Evolutionary conservation across 2,113 vertebrate species (phyloP).

Genomic region (Microtus ochrogaster): DNA sequence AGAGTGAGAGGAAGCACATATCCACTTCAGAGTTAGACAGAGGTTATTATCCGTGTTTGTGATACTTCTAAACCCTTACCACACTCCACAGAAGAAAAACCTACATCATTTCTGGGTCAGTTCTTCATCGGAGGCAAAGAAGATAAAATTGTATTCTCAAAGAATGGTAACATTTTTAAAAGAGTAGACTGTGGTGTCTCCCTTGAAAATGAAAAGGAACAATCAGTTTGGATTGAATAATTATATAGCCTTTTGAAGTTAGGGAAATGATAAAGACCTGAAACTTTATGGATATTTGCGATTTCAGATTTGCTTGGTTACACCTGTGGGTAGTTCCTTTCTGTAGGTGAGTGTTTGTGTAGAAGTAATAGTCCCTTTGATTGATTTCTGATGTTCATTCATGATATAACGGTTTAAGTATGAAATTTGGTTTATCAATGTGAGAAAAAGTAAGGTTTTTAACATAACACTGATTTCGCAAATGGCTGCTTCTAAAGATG

Average conservation of each 20-base stretch:
- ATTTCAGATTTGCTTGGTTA: background rate
- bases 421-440: background rate
- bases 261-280: background rate
- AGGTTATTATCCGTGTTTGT: background rate
- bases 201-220: background rate
- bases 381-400: background rate
- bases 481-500: background rate
- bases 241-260: background rate
- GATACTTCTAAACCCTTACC: background rate
- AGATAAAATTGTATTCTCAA: background rate
- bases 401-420: background rate
- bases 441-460: background rate
- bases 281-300: background rate
- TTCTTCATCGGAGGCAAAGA: background rate
- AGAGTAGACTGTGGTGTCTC: background rate
- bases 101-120: background rate
- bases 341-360: background rate
- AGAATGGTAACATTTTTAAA: background rate
- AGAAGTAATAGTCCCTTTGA: background rate
- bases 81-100: background rate
- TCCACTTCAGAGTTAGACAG: background rate
- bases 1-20: background rate
- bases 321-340: background rate
- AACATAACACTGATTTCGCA: background rate
- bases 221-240: background rate